Evolutionary conservation across 2,888 invertebrate genomes (phyloP).

Genomic region (Gnatocerus cornutus): DNA sequence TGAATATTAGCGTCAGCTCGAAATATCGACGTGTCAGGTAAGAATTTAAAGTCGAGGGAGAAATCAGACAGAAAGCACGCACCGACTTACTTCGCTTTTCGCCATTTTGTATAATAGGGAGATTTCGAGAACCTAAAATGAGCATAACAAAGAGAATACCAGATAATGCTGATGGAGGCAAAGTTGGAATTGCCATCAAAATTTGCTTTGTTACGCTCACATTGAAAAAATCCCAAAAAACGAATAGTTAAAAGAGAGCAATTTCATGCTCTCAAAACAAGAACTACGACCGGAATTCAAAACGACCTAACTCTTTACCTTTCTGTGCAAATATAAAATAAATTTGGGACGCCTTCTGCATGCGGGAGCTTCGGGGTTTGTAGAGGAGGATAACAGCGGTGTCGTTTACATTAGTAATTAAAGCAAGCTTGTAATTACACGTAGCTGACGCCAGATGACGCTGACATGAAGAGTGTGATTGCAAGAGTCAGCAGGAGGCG

Average conservation of each 20-base stretch:
- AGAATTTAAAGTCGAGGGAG: slow-evolving; percentile 39
- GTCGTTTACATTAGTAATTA: slow-evolving; percentile 59
- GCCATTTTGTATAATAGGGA: slow-evolving; percentile 49
- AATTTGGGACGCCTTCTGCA: slow-evolving; percentile 30
- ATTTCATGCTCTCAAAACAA: not conserved
- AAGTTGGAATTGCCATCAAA: slow-evolving; percentile 45
- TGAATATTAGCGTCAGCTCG: slow-evolving; percentile 38
- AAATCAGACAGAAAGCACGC: slow-evolving; percentile 39
- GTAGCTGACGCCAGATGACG: slow-evolving; percentile 58
- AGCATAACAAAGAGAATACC: slow-evolving; percentile 49
- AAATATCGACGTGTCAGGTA: slow-evolving; percentile 44
- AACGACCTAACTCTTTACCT: slow-evolving; percentile 7
- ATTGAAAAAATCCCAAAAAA: slow-evolving; percentile 26
- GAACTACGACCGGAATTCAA: not conserved
- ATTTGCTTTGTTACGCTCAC: slow-evolving; percentile 42
- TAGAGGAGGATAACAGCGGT: slow-evolving; percentile 49
- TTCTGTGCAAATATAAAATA: slow-evolving; percentile 31
- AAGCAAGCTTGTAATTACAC: slow-evolving; percentile 56
- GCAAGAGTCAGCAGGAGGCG: slow-evolving; percentile 55
- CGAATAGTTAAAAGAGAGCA: slow-evolving; percentile 4
- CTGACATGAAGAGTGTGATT: slow-evolving; percentile 55
- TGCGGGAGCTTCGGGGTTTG: slow-evolving; percentile 32
- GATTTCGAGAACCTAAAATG: slow-evolving; percentile 46
- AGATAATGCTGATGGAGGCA: slow-evolving; percentile 50
- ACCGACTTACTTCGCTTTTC: slow-evolving; percentile 39